These are phyloP conservation scores for Riparia riparia DNA, from an alignment of 2,113 vertebrate species.

Conservation along the genomic window DNA sequence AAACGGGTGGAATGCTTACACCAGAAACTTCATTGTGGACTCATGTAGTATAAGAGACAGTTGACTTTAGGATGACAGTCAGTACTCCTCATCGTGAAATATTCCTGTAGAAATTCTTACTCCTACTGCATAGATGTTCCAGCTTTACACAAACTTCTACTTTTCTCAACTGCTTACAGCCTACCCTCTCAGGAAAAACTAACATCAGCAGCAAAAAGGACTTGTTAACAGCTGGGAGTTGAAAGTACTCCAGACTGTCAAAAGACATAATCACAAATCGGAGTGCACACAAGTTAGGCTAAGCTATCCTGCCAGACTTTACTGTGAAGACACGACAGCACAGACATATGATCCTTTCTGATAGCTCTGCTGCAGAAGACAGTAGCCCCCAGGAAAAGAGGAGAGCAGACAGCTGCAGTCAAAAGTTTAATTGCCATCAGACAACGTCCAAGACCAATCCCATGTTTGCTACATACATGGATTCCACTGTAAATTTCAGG, in stretches of 20 bases:
- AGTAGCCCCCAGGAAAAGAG: neutral
- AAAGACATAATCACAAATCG: neutral
- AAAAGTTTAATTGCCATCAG: neutral
- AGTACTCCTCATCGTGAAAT: neutral
- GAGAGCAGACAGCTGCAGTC: neutral
- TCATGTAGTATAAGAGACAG: accelerated
- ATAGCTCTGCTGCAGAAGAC: neutral
- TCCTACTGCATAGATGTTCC: neutral
- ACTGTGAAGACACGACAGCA: neutral
- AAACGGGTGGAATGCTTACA: neutral
- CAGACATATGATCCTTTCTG: accelerated
- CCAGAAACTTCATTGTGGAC: neutral
- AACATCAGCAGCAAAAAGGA: neutral
- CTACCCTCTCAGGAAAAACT: neutral
- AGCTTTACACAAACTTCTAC: neutral
- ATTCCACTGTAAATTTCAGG: neutral
- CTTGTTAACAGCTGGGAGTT: neutral
- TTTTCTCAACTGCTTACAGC: neutral
- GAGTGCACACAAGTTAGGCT: neutral
- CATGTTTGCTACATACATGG: neutral
- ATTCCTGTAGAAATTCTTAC: neutral
- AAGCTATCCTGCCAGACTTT: neutral
- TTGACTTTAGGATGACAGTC: neutral
- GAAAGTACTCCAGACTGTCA: neutral
- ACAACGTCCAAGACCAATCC: neutral